phyloP scores from a whole-genome alignment of 2,797 vertebrate genomes.

The Atherinosoma microstoma region DNA sequence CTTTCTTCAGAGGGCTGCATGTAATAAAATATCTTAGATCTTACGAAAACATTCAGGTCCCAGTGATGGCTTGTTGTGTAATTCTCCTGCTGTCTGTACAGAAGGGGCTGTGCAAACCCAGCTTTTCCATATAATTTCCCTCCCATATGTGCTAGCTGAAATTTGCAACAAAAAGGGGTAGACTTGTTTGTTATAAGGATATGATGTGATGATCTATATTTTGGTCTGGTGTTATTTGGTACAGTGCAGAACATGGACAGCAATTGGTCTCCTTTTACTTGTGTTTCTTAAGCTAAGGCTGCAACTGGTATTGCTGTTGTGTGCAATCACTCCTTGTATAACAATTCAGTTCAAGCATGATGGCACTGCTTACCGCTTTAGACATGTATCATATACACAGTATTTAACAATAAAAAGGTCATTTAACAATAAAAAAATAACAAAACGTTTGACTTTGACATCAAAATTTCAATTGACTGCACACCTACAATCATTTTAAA shows the following conservation, averaged over 20 bases:
- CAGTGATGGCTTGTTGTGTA: constrained; percentile 19
- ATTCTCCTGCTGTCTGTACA: constrained; percentile 21
- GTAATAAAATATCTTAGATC: constrained; percentile 45
- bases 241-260: neutral
- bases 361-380: neutral
- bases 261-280: neutral
- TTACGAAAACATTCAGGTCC: constrained; percentile 30
- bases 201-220: neutral
- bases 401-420: too few species aligned
- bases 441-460: neutral
- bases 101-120: constrained; percentile 7
- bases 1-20: constrained; percentile 35
- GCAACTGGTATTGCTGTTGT: neutral
- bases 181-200: neutral
- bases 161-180: neutral
- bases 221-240: too few species aligned
- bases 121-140: constrained; percentile 5
- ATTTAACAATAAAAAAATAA: neutral
- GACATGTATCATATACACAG: neutral
- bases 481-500: neutral
- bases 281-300: neutral
- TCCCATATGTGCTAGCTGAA: neutral
- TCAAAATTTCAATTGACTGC: neutral
- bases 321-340: neutral
- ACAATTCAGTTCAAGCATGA: neutral